Base-by-base conservation (phyloP, 2,113 vertebrate genomes). In the Peromyscus leucopus region DNA sequence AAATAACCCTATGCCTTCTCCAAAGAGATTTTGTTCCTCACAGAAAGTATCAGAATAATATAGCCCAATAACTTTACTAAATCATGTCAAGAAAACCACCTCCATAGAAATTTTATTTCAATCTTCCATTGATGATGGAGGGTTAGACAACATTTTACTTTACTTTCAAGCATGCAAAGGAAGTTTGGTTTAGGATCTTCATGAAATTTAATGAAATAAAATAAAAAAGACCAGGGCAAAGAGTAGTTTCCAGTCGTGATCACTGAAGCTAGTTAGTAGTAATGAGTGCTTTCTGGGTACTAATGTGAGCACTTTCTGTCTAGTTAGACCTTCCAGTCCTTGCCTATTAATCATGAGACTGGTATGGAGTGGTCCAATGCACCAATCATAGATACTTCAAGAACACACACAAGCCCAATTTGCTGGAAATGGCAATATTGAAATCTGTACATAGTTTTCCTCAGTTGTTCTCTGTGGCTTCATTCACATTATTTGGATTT, bases 201-300 rank as follows among this genome's bases (percentile, higher is more conserved):
- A 21, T 26, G 74, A 46, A 93, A 61, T 89, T 93, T 78, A 65
- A 86, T 89, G 9, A 65, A 33, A 94, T n/a, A 91, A 96, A 96
- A 90, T 4, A 28, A 51, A 51, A 90, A 22, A 42, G 22, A 80
- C 87, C 6, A 75, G 15, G 7, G 11, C 22, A 1, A 31, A 19
- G 4, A 42, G 31, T 55, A 48, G 22, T 71, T 96, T 31, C 59
- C 13, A 84, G 55, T 33, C 63, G n/a, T 39, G 21, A 78, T 65
- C 39, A 57, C 1, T 71, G 1, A 46, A 90, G 21, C 85, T n/a
- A 42, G 11, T 71, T 93, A 19, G 57, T n/a, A 76, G 59, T 2
- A 69, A 8, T 82, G 13, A 51, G 33, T 31, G 17, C 88, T 91
- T 94, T 15, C 31, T 22, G 15, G n/a, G 5, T 48, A 33, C n/a